A percentile compares a stretch with the other conserved stretches of the same genome.
Conservation (phyloP, 2,888 invertebrate genomes). For the Ditylenchus weischeri region DNA sequence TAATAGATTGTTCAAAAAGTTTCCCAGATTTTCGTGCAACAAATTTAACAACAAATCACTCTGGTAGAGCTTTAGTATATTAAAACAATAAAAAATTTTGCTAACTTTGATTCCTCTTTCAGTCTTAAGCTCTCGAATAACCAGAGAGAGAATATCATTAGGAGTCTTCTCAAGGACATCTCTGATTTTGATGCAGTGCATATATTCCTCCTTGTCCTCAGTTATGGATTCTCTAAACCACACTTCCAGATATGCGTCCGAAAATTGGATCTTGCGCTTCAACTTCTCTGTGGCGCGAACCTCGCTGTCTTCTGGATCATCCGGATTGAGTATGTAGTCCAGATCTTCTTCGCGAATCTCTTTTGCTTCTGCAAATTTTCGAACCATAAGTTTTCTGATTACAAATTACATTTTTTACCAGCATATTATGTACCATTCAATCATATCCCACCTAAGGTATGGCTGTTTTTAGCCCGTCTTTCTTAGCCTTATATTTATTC, state of each 20-base stretch:
- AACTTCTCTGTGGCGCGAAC: conserved; percentile 31
- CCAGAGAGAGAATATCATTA: conserved; percentile 21
- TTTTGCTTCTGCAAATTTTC: conserved; percentile 7
- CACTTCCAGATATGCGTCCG: conserved; percentile 32
- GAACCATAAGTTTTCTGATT: not conserved
- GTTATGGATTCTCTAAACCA: conserved; percentile 20
- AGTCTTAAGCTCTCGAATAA: conserved; percentile 21
- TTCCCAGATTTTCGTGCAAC: too few species aligned
- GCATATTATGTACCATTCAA: too few species aligned
- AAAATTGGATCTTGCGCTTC: conserved; percentile 32
- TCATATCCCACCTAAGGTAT: too few species aligned
- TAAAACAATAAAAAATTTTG: too few species aligned
- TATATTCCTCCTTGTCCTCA: conserved; percentile 4
- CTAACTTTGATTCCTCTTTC: too few species aligned
- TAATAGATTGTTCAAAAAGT: too few species aligned
- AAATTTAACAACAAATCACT: too few species aligned
- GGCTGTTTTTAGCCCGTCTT: too few species aligned
- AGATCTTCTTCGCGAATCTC: conserved; percentile 34
- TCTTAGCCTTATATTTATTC: too few species aligned
- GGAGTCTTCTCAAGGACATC: conserved; percentile 30
- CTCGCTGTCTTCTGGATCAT: conserved; percentile 31
- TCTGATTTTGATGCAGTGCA: conserved; percentile 25
- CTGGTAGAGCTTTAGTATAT: too few species aligned
- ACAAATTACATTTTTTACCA: not conserved
- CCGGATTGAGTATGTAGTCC: conserved; percentile 25